Evolutionary conservation across 2,797 vertebrate species (phyloP).

Genomic region (Paedocypris micromegethes): DNA sequence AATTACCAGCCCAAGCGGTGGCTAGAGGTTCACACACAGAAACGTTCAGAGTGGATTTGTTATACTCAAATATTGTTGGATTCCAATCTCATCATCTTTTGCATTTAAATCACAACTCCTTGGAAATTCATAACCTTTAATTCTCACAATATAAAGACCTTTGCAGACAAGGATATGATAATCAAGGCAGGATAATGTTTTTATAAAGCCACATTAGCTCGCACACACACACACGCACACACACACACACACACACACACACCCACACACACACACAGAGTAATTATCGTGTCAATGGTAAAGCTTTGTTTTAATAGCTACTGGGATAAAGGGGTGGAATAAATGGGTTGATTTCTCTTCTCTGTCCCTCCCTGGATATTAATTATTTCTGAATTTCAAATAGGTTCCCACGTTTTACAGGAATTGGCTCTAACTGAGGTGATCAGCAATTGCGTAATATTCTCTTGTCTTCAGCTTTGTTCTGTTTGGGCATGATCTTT

Average conservation of each 20-base stretch:
- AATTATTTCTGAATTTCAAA: constrained; percentile 77
- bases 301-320: constrained; percentile 43
- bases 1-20: not conserved
- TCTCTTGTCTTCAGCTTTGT: constrained; percentile 43
- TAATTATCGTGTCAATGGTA: constrained; percentile 45
- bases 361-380: constrained; percentile 57
- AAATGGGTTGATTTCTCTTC: constrained; percentile 56
- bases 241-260: constrained; percentile 11
- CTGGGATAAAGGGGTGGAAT: constrained; percentile 44
- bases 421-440: constrained; percentile 57
- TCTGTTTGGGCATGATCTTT: constrained; percentile 8
- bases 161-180: constrained; percentile 35
- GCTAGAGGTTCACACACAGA: not conserved
- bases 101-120: constrained; percentile 18
- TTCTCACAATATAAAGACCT: constrained; percentile 12
- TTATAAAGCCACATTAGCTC: constrained; percentile 21
- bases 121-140: constrained; percentile 27
- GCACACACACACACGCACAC: constrained; percentile 2
- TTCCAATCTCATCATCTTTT: constrained; percentile 27
- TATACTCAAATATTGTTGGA: constrained; percentile 19
- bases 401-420: constrained; percentile 66
- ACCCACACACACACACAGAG: constrained; percentile 15
- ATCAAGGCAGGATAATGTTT: constrained; percentile 41
- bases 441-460: constrained; percentile 36
- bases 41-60: constrained; percentile 14